phyloP scores from a whole-genome alignment of 2,113 vertebrate genomes.

The Brachypodius melanocephalos region DNA sequence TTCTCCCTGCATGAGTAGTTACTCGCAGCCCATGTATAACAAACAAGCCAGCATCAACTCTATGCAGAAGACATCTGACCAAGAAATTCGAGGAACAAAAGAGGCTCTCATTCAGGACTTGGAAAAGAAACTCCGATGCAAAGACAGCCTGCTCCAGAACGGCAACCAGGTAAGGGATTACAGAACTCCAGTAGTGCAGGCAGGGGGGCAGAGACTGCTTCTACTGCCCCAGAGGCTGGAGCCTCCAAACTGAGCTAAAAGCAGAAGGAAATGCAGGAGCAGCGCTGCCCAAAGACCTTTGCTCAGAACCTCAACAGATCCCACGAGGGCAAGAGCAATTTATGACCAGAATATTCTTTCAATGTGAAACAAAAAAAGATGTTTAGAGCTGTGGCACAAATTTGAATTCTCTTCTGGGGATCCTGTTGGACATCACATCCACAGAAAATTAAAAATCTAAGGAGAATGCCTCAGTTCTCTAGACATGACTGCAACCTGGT shows the following conservation, averaged over 20 bases:
- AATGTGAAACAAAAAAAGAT: neutral
- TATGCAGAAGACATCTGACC: slow-evolving; percentile 83
- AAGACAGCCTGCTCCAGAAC: slow-evolving; percentile 84
- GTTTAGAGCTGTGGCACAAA: neutral
- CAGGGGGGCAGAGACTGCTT: neutral
- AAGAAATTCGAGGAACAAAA: slow-evolving; percentile 93
- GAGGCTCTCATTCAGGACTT: slow-evolving; percentile 95
- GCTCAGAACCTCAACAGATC: neutral
- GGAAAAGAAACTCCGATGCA: slow-evolving; percentile 90
- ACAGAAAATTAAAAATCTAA: neutral
- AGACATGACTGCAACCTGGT: neutral
- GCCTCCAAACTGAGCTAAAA: neutral
- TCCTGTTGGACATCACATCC: neutral
- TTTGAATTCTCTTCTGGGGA: neutral
- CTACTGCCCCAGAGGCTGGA: neutral
- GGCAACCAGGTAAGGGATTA: slow-evolving; percentile 83
- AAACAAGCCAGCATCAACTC: slow-evolving; percentile 76
- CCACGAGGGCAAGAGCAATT: neutral
- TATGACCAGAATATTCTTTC: neutral
- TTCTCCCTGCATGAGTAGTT: slow-evolving; percentile 63
- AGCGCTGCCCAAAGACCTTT: neutral
- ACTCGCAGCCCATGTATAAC: slow-evolving; percentile 83
- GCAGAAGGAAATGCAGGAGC: neutral
- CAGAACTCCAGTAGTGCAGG: accelerated
- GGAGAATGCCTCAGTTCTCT: neutral